A percentile compares a stretch with the other conserved stretches of the same genome.
These are phyloP conservation scores for Anthrax anthrax DNA, from an alignment of 2,888 invertebrate species.

Conservation along the genomic window DNA sequence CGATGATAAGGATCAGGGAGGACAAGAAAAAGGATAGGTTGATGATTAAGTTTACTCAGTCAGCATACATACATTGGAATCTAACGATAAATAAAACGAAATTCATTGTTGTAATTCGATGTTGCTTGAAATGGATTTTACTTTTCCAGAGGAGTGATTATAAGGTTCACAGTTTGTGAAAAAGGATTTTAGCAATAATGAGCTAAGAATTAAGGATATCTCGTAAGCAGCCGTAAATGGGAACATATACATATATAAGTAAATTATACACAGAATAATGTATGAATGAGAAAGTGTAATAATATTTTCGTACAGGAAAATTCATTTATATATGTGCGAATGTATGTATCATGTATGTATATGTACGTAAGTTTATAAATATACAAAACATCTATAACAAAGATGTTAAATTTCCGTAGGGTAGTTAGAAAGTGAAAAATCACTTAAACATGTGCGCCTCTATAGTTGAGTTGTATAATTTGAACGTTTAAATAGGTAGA, in stretches of 20 bases:
- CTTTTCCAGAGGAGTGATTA: neutral
- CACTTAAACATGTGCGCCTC: neutral
- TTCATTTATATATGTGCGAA: neutral
- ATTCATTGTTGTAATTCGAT: neutral
- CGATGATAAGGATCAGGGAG: no score
- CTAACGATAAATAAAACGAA: neutral
- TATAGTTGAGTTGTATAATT: neutral
- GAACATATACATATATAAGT: no score
- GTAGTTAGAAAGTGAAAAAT: neutral
- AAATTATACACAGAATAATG: no score
- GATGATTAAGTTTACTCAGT: neutral
- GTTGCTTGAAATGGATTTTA: neutral
- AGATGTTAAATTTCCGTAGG: neutral
- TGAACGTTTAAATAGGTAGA: neutral
- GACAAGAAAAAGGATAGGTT: neutral
- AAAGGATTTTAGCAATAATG: neutral
- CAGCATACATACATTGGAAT: no score
- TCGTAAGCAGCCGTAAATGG: no score
- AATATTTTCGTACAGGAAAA: no score
- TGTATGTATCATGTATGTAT: neutral
- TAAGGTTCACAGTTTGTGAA: neutral
- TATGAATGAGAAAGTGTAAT: no score
- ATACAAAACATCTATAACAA: neutral
- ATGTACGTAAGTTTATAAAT: neutral
- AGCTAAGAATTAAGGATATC: neutral